Base-by-base conservation (phyloP, 2,113 vertebrate genomes). In the Physeter macrocephalus region DNA sequence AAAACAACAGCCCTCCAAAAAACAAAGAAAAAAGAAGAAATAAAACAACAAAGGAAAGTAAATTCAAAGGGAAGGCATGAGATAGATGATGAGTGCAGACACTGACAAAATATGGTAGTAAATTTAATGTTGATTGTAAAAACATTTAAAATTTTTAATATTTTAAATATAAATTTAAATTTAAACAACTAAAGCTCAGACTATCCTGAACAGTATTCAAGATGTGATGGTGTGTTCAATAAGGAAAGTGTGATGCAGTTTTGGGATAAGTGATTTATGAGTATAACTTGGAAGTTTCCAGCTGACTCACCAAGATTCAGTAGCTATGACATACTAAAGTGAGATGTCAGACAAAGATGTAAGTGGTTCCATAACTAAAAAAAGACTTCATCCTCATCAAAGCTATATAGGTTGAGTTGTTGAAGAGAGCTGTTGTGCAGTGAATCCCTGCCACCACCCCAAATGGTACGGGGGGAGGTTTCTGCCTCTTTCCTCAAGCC, bases 221-320 rank as follows among this genome's bases (percentile, higher is more conserved):
- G 41, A 61, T 91, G 20, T 67, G 6, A 14, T 27, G 6, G 6
- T 84, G 23, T 85, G 6, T 90, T 93, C 6, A 1, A 0, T 80
- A 88, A 84, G 29, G 69, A 87, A 88, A 17, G 1, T 94, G 25
- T 83, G 72, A 72, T 52, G 4, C 2, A 34, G 11, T 78, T n/a
- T 80, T 93, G 21, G 54, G 20, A 52, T 83, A 66, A 87, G 84
- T 95, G 83, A 94, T 97, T 97, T 96, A 49, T 18, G 88, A 95
- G 49, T 96, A 83, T 93, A 87, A 82, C 39, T 96, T 88, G 80
- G 85, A 88, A 96, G 41, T 94, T 96, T 87, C 62, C 77, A 90
- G 80, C 67, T 87, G 61, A 71, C 67, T 75, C 84, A 90, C 57
- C 61, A 74, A 95, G 72, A 96, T 78, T 92, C 52, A 83, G 8